phyloP scores from a whole-genome alignment of 2,113 vertebrate species.

The Lepidothrix coronata region DNA sequence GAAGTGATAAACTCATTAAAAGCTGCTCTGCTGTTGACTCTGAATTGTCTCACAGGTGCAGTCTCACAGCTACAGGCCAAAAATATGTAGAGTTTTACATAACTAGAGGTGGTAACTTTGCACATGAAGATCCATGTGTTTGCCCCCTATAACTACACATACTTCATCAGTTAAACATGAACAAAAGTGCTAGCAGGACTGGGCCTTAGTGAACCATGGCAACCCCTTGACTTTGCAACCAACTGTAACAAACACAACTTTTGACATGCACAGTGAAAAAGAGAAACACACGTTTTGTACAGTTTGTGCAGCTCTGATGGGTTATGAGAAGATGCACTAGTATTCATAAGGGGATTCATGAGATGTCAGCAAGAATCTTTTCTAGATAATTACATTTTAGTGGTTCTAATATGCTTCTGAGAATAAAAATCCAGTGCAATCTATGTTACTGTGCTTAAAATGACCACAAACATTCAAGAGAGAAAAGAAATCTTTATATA shows the following conservation, averaged over 20 bases:
- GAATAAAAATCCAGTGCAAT: not conserved
- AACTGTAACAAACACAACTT: not conserved
- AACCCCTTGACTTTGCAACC: not conserved
- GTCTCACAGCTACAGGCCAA: fast-evolving
- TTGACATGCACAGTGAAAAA: not conserved
- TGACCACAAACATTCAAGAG: not conserved
- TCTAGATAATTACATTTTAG: not conserved
- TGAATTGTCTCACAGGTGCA: not conserved
- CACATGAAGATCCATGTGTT: not conserved
- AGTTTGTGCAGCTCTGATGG: not conserved
- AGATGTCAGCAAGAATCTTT: not conserved
- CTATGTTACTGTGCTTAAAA: not conserved
- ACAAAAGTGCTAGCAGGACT: not conserved
- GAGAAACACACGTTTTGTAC: not conserved
- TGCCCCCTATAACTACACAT: not conserved
- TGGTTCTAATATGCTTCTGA: not conserved
- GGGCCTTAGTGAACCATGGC: not conserved
- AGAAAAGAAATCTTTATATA: not conserved
- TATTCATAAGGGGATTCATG: not conserved
- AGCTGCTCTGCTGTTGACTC: not conserved
- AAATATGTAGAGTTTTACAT: not conserved
- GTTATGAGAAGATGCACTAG: not conserved
- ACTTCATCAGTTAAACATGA: not conserved
- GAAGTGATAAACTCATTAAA: not conserved
- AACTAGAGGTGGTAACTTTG: not conserved